A percentile compares a stretch with the other conserved stretches of the same genome.
These are phyloP conservation scores for Penaeus japonicus DNA, from an alignment of 1,140 invertebrate genomes.

Conservation along the genomic window DNA sequence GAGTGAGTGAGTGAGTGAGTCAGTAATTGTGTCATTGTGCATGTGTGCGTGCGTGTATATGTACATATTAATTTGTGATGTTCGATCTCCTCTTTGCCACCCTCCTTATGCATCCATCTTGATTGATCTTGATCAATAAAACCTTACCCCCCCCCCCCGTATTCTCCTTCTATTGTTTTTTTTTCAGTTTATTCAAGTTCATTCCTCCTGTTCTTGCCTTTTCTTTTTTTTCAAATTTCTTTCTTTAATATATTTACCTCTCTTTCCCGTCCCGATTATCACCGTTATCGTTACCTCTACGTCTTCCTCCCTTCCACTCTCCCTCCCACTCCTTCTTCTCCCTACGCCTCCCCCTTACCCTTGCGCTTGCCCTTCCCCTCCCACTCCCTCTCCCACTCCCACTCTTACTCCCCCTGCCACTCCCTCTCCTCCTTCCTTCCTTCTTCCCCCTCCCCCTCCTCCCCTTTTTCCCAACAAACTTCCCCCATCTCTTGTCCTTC, in stretches of 20 bases:
- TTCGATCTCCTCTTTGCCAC: too few species aligned
- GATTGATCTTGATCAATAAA: too few species aligned
- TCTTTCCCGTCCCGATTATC: too few species aligned
- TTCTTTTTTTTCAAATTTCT: too few species aligned
- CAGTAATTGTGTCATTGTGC: too few species aligned
- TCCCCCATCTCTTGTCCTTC: not conserved
- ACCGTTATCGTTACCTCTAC: not conserved
- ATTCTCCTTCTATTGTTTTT: too few species aligned
- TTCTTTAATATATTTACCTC: too few species aligned
- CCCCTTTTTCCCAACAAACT: conserved; percentile 1
- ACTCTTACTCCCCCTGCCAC: not conserved
- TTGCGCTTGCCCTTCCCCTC: not conserved
- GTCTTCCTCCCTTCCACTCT: not conserved
- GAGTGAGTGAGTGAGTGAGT: too few species aligned
- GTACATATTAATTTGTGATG: not conserved
- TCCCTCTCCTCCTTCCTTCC: not conserved
- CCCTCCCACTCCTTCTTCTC: not conserved
- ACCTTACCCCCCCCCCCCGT: too few species aligned
- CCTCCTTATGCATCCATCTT: too few species aligned
- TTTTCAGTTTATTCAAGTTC: too few species aligned
- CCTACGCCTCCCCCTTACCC: not conserved
- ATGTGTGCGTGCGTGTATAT: not conserved
- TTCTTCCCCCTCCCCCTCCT: not conserved
- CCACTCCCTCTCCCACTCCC: not conserved
- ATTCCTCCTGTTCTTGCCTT: too few species aligned